phyloP scores from a whole-genome alignment of 2,888 invertebrate genomes.

The Argyresthia goedartella region DNA sequence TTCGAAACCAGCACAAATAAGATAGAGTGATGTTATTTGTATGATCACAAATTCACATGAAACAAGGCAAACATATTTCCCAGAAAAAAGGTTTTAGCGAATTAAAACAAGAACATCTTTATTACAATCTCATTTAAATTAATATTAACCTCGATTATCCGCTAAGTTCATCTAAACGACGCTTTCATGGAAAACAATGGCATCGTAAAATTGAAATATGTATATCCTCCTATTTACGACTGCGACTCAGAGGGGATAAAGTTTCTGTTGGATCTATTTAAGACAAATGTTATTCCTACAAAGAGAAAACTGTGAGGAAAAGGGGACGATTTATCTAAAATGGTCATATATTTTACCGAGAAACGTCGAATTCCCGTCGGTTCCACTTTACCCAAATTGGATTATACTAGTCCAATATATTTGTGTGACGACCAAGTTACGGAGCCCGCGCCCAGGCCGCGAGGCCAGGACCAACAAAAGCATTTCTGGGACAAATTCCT shows the following conservation, averaged over 20 bases:
- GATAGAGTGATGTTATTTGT: background rate
- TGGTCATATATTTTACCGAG: constrained; percentile 59
- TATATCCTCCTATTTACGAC: constrained; percentile 13
- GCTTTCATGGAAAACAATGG: background rate
- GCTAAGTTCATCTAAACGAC: background rate
- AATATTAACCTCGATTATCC: too few relatives aligned
- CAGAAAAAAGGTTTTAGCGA: background rate
- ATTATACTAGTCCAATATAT: constrained; percentile 60
- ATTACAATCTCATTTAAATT: too few relatives aligned
- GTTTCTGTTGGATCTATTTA: constrained; percentile 43
- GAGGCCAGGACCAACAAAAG: constrained; percentile 43
- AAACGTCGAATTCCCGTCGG: constrained; percentile 56
- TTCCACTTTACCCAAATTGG: constrained; percentile 63
- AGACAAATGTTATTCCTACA: constrained; percentile 59
- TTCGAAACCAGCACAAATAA: constrained; percentile 35
- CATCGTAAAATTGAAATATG: constrained; percentile 3
- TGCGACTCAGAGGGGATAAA: constrained; percentile 30
- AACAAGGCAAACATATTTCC: background rate
- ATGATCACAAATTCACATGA: background rate
- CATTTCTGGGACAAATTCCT: constrained; percentile 47
- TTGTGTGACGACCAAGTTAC: constrained; percentile 53
- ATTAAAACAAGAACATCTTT: too few relatives aligned
- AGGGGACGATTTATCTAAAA: constrained; percentile 63
- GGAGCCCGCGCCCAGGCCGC: constrained; percentile 29
- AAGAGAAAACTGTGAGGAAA: constrained; percentile 47